These are phyloP conservation scores for Scelioninae gen. 1 DNA, from an alignment of 2,888 invertebrate species.

Conservation along the genomic window DNA sequence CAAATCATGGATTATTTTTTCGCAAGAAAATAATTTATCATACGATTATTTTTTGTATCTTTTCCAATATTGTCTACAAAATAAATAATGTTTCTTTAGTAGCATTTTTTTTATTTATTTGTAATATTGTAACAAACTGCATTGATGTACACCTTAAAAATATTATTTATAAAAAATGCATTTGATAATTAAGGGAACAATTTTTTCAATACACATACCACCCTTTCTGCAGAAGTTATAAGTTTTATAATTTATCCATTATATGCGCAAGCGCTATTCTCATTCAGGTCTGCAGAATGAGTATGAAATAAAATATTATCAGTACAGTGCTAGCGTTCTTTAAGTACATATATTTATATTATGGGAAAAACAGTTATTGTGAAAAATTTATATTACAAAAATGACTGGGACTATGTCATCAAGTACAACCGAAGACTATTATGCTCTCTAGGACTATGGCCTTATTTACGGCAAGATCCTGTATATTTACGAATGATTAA, in stretches of 20 bases:
- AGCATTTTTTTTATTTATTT: no score
- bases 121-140: no score
- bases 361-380: not conserved
- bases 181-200: no score
- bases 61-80: no score
- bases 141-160: no score
- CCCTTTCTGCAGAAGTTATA: not conserved
- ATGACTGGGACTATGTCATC: not conserved
- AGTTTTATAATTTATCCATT: no score
- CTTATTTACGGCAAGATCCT: not conserved
- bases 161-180: no score
- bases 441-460: slow-evolving; percentile 1
- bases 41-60: no score
- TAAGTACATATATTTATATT: not conserved
- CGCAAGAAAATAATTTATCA: no score
- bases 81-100: no score
- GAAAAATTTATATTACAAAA: not conserved
- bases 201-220: slow-evolving; percentile 12
- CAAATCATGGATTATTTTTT: no score
- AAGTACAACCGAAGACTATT: no score
- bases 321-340: not conserved
- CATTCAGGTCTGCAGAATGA: not conserved
- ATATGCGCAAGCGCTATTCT: not conserved
- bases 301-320: not conserved
- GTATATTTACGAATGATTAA: not conserved